Conservation (phyloP, 2,888 invertebrate species). For the Parascotia fuliginaria region DNA sequence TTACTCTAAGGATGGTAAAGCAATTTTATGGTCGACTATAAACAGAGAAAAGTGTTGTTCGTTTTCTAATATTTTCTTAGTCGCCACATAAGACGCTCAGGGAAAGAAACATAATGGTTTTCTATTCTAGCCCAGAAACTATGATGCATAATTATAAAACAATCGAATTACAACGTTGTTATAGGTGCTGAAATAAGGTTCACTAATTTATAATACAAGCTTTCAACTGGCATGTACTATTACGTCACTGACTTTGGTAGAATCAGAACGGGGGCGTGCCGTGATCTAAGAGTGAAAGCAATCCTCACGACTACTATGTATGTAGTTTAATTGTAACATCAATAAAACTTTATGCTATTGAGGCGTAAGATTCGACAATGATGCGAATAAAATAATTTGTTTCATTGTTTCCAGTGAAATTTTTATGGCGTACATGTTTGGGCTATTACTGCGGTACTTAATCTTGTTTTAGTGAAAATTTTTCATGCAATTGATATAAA, state of each 20-base stretch:
- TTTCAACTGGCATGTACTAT: conserved; percentile 52
- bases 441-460: conserved; percentile 19
- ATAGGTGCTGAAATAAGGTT: no score
- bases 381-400: conserved; percentile 32
- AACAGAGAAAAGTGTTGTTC: no score
- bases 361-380: conserved; percentile 20
- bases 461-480: conserved; percentile 24
- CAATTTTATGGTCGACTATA: no score
- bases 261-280: conserved; percentile 44
- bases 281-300: conserved; percentile 74
- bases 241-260: conserved; percentile 46
- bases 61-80: no score
- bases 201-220: conserved; percentile 45
- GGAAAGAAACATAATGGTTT: no score
- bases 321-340: conserved; percentile 59
- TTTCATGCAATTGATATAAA: background rate
- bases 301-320: conserved; percentile 64
- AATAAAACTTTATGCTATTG: conserved; percentile 44
- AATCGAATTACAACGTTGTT: no score
- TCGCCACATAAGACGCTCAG: no score
- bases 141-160: no score
- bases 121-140: no score
- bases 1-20: no score
- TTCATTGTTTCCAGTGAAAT: conserved; percentile 14
- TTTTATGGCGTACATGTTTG: conserved; percentile 26